These are phyloP conservation scores for Drosophila gaucha DNA, from an alignment of 2,888 invertebrate species.

Conservation along the genomic window DNA sequence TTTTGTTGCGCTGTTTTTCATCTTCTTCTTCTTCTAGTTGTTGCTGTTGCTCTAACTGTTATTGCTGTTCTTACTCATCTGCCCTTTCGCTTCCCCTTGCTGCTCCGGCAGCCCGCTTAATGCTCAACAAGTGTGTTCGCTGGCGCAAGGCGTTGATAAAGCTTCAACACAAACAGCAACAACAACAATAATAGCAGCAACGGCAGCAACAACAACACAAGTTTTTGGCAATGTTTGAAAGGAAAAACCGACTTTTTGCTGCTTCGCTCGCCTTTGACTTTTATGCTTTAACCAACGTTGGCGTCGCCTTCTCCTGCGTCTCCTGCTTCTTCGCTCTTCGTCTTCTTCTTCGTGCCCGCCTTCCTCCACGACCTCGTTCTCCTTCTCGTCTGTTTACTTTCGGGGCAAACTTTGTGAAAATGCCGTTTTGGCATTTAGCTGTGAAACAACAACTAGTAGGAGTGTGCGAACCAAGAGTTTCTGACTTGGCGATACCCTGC, in stretches of 20 bases:
- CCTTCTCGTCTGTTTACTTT: conserved; percentile 29
- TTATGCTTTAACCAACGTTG: conserved; percentile 33
- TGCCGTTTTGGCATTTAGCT: conserved; percentile 71
- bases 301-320: conserved; percentile 3
- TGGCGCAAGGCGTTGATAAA: conserved; percentile 56
- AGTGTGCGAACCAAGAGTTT: no score
- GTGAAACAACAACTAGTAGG: conserved; percentile 32
- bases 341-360: conserved; percentile 2
- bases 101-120: conserved; percentile 35
- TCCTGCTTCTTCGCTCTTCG: conserved; percentile 4
- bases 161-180: conserved; percentile 53
- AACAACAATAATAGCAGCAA: conserved; percentile 17
- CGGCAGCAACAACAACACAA: conserved; percentile 15
- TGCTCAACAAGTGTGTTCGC: conserved; percentile 71
- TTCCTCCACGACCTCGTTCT: not conserved
- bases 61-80: conserved; percentile 29
- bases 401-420: conserved; percentile 65
- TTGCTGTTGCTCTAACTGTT: conserved; percentile 12
- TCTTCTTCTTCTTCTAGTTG: conserved; percentile 21
- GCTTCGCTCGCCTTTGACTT: conserved; percentile 49
- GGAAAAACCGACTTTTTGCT: conserved; percentile 40
- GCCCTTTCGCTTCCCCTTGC: not conserved
- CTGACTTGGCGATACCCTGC: not conserved
- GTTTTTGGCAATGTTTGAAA: conserved; percentile 39
- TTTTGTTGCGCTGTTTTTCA: conserved; percentile 47